Percentiles rank a stretch among this genome's conserved stretches.
Evolutionary conservation across 2,888 invertebrate species (phyloP).

Genomic region (Drepana falcataria): DNA sequence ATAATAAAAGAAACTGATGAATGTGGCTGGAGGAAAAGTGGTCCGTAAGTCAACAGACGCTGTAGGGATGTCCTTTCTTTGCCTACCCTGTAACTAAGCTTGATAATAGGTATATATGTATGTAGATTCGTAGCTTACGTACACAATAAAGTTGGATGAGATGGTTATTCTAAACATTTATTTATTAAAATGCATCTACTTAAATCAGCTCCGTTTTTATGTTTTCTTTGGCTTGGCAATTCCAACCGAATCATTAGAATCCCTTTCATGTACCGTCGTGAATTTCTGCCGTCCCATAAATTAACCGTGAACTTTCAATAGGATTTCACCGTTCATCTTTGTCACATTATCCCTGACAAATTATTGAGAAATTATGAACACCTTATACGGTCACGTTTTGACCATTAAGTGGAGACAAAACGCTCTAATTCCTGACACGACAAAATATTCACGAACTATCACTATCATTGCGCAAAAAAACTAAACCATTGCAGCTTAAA

Average conservation of each 20-base stretch:
- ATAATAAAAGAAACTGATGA: too few species aligned
- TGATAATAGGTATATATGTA: too few species aligned
- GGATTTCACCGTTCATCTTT: slow-evolving; percentile 55
- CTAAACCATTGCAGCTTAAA: slow-evolving; percentile 19
- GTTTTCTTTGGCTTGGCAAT: slow-evolving; percentile 21
- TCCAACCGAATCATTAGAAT: slow-evolving; percentile 21
- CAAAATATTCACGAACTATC: slow-evolving; percentile 69
- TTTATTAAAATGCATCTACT: neutral
- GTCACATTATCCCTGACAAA: slow-evolving; percentile 63
- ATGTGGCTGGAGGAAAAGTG: too few species aligned
- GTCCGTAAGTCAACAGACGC: too few species aligned
- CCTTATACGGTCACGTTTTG: slow-evolving; percentile 70
- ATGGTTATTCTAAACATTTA: too few species aligned
- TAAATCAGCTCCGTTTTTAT: neutral
- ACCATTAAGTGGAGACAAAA: slow-evolving; percentile 76
- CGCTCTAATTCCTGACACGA: slow-evolving; percentile 69
- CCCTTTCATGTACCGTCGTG: slow-evolving; percentile 24
- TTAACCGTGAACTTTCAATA: slow-evolving; percentile 50
- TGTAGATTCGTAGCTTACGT: too few species aligned
- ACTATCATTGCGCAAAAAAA: slow-evolving; percentile 77
- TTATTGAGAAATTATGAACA: slow-evolving; percentile 66
- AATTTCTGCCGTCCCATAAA: slow-evolving; percentile 50
- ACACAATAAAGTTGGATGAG: too few species aligned
- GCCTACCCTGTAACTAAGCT: too few species aligned
- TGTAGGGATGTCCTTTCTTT: too few species aligned